Percentiles rank a stretch among this genome's conserved stretches.
Evolutionary conservation across 1,140 invertebrate species (phyloP).

Genomic region (Trichonephila clavipes): DNA sequence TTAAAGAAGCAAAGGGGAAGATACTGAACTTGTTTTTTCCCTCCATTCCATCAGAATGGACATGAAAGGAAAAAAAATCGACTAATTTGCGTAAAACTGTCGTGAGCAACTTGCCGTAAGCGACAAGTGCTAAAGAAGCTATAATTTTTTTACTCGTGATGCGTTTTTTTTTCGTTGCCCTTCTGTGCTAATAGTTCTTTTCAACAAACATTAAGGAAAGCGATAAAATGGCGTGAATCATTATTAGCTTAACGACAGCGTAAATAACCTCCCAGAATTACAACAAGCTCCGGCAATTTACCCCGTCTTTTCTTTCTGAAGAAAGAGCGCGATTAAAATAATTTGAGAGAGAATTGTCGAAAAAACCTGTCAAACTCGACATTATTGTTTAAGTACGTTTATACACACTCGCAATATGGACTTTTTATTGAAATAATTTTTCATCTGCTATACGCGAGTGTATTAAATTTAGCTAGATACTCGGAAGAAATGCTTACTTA

Average conservation of each 20-base stretch:
- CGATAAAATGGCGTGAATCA: conserved; percentile 68
- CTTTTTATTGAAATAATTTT: background rate
- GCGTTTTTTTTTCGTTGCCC: background rate
- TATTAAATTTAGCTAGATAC: background rate
- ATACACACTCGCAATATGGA: background rate
- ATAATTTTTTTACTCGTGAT: conserved; percentile 27
- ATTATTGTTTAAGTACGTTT: conserved; percentile 44
- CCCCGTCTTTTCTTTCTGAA: conserved; percentile 30
- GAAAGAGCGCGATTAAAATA: conserved; percentile 49
- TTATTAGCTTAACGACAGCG: conserved; percentile 67
- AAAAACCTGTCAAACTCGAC: conserved; percentile 46
- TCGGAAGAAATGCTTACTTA: background rate
- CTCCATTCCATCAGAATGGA: conserved; percentile 5
- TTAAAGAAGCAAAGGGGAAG: conserved; percentile 23
- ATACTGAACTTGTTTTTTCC: background rate
- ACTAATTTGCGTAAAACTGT: conserved; percentile 71
- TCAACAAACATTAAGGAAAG: conserved; percentile 66
- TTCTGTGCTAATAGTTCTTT: conserved; percentile 64
- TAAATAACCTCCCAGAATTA: conserved; percentile 66
- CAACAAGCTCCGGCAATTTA: conserved; percentile 61
- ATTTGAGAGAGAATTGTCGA: conserved; percentile 24
- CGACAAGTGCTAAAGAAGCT: conserved; percentile 63
- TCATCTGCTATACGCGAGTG: background rate
- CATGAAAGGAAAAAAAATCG: conserved; percentile 27
- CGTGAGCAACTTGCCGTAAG: conserved; percentile 60